Base-by-base conservation (phyloP, 2,113 vertebrate genomes). In the Archilochus colubris region DNA sequence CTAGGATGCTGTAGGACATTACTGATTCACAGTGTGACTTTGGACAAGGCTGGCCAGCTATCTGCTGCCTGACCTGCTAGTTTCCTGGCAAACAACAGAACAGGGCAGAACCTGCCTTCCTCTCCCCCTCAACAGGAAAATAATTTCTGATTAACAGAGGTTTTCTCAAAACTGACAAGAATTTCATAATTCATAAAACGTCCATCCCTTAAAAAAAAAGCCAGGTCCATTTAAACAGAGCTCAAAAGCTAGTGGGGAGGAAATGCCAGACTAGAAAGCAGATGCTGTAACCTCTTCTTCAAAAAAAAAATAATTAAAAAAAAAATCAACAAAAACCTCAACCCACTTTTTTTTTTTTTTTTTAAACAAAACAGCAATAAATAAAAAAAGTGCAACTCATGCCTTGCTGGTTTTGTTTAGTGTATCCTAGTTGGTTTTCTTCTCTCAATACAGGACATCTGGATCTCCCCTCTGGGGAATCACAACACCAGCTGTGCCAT, bases 331-430 rank as follows among this genome's bases (percentile, higher is more conserved):
- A 48, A 48, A 48, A 48, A 48, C 8, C 40, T 40, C 20, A 48
- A 48, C 19, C 48, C 48, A 40, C 40, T 40, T 40, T 48, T 22
- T 22, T 50, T 22, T 50, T 50, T 50, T 50, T 50, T 50, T 50
- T 20, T 23, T 23, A 50, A 50, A 12, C 50, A 50, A 53, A 13
- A 46, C 15, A 46, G 19, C 46, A 46, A 12, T 17, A 17, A 25
- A 33, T 38, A 38, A 54, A 51, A 73, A 8, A 0, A 10, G 3
- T 38, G 10, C 14, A 28, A 44, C 15, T 79, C 1, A 0, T 23
- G 8, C 25, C 14, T 51, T 81, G 9, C 9, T 86, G 10, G 31
- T 51, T 76, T 81, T 43, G 31, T 38, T 67, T 31, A n/a, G 12
- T 25, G 50, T 88, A 55, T 24, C 2, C 5, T 28, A 70, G 4